Conservation (phyloP, 2,797 vertebrate species). For the Spea hammondii region DNA sequence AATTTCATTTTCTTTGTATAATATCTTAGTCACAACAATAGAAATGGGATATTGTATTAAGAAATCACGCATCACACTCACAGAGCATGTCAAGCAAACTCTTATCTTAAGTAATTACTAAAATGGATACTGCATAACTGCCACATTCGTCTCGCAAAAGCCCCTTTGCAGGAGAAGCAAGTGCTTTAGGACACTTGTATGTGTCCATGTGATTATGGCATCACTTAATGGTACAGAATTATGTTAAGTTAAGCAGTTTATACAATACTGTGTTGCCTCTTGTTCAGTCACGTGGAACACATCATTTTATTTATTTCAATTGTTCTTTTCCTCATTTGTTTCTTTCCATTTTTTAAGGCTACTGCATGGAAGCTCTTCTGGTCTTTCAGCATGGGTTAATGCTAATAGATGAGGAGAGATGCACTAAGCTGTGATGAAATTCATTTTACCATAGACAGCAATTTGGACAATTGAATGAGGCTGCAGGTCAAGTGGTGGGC, state of each 20-base stretch:
- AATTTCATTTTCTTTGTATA: slow-evolving; percentile 1
- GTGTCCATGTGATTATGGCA: background rate
- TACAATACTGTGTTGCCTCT: background rate
- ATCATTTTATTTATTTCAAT: no score
- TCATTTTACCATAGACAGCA: no score
- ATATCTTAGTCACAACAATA: slow-evolving; percentile 23
- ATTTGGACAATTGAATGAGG: no score
- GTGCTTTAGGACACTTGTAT: background rate
- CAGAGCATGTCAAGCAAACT: slow-evolving; percentile 37
- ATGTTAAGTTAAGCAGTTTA: background rate
- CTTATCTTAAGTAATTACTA: slow-evolving; percentile 37
- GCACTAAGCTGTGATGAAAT: no score
- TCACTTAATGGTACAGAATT: background rate
- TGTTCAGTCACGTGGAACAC: background rate
- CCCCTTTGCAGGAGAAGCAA: background rate
- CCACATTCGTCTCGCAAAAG: slow-evolving; percentile 25
- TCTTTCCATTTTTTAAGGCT: no score
- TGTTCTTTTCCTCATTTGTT: no score
- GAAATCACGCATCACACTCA: slow-evolving; percentile 27
- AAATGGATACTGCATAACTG: slow-evolving; percentile 43
- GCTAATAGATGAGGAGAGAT: no score
- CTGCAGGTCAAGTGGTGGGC: no score
- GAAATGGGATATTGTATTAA: slow-evolving; percentile 17
- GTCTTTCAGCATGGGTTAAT: no score
- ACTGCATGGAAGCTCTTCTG: no score